Base-by-base conservation (phyloP, 2,113 vertebrate genomes). In the Empidonax alnorum region DNA sequence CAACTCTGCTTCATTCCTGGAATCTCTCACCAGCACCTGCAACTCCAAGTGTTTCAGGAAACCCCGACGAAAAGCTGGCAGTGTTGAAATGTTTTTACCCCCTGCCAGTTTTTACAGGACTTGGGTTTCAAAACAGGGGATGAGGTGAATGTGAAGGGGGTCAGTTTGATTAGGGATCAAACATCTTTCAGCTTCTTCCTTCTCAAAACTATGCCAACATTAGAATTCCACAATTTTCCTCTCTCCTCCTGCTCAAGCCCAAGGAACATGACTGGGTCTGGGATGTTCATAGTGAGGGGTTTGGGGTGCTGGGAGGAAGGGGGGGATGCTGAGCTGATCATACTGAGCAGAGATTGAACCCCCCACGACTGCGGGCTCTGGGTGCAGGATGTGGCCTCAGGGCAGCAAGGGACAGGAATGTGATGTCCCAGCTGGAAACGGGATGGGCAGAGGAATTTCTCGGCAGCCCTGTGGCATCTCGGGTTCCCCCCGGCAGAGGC, bases 201-300 rank as follows among this genome's bases (percentile, higher is more conserved):
- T 69, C 61, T 76, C 3, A 1, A 56, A 93, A 37, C 0, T 0
- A 14, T 2, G 0, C 13, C 11, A 0, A 10, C 0, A 0, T 19
- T 22, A 7, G 27, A 56, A 19, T 19, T 30, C 25, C 19, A 17
- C 8, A 2, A 7, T 20, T 44, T 61, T 39, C 31, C 72, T 22
- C 61, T 11, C 33, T 49, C 37, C 46, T n/a, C 47, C 68, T 20
- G 1, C 68, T 15, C 0, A 0, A 89, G 41, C 71, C 44, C 0
- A 0, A 19, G 10, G 9, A 33, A 14, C 8, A 0, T 0, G 2
- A 44, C 49, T 33, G 41, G 37, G 4, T 5, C 35, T 19, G 75
- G n/a, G 44, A 10, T 14, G 44, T 37, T 47, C 19, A 7, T 4
- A 21, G 14, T 0, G 0, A 59, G 18, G 28, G 47, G 8, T 14